phyloP scores from a whole-genome alignment of 2,113 vertebrate species.

The Cavia porcellus region DNA sequence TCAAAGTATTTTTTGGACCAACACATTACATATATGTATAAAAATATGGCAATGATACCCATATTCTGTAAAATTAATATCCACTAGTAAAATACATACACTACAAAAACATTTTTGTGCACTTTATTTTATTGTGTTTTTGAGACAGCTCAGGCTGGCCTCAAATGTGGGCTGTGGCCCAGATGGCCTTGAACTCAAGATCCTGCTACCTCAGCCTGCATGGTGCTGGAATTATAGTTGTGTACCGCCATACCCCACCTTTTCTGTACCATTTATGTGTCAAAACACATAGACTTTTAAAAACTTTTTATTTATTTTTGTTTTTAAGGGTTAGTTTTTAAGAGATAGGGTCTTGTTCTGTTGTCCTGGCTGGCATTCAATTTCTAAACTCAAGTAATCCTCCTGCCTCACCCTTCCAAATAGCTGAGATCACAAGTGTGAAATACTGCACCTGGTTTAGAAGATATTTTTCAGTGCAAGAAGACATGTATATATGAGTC shows the following conservation, averaged over 20 bases:
- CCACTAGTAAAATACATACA: not conserved
- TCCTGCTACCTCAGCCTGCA: not conserved
- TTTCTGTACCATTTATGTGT: conserved; percentile 58
- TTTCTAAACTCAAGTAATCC: not conserved
- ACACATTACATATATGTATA: not conserved
- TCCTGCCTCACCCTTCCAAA: not conserved
- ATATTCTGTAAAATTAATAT: not conserved
- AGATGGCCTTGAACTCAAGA: not conserved
- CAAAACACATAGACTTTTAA: conserved; percentile 38
- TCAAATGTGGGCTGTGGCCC: not conserved
- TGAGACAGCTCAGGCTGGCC: not conserved
- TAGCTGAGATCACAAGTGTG: not conserved
- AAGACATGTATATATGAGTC: not conserved
- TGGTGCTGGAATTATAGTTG: not conserved
- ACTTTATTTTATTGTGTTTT: not conserved
- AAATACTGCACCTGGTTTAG: not conserved
- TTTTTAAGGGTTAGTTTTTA: not conserved
- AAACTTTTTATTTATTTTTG: not conserved
- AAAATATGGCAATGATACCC: not conserved
- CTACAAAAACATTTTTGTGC: not conserved
- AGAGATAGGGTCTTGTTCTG: not conserved
- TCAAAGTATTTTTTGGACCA: conserved; percentile 25
- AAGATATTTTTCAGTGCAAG: conserved; percentile 39
- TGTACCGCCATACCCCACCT: not conserved
- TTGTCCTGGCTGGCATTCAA: not conserved